Percentiles rank a stretch among this genome's conserved stretches.
Evolutionary conservation across 2,888 invertebrate genomes (phyloP).

Genomic region (Rhingia campestris): DNA sequence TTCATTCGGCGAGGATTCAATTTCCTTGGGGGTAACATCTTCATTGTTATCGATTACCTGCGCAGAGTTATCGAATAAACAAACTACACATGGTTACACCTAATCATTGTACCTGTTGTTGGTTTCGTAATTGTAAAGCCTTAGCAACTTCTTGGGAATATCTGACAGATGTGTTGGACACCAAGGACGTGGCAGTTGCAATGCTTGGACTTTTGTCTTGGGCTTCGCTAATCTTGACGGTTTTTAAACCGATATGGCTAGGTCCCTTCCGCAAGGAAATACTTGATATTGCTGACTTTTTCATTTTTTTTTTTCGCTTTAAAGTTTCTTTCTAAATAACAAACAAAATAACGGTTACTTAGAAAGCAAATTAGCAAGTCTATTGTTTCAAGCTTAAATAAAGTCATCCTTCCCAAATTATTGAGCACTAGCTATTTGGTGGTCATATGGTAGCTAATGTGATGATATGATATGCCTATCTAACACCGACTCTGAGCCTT

Average conservation of each 20-base stretch:
- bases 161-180: not conserved
- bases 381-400: too few relatives aligned
- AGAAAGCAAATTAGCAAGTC: too few relatives aligned
- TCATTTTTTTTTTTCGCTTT: not conserved
- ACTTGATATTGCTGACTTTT: constrained; percentile 25
- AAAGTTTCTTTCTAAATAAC: too few relatives aligned
- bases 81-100: constrained; percentile 27
- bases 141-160: not conserved
- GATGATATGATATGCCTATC: too few relatives aligned
- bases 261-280: constrained; percentile 6
- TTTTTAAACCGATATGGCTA: not conserved
- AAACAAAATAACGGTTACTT: too few relatives aligned
- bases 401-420: too few relatives aligned
- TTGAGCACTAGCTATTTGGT: too few relatives aligned
- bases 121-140: not conserved
- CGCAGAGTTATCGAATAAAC: constrained; percentile 43
- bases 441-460: too few relatives aligned
- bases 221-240: not conserved
- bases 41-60: constrained; percentile 75
- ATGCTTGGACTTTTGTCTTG: constrained; percentile 2
- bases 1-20: constrained; percentile 36
- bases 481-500: too few relatives aligned
- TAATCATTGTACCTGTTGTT: constrained; percentile 8
- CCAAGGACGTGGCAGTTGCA: not conserved
- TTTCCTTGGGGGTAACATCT: constrained; percentile 78